phyloP scores from a whole-genome alignment of 2,113 vertebrate genomes.

The Passer montanus region DNA sequence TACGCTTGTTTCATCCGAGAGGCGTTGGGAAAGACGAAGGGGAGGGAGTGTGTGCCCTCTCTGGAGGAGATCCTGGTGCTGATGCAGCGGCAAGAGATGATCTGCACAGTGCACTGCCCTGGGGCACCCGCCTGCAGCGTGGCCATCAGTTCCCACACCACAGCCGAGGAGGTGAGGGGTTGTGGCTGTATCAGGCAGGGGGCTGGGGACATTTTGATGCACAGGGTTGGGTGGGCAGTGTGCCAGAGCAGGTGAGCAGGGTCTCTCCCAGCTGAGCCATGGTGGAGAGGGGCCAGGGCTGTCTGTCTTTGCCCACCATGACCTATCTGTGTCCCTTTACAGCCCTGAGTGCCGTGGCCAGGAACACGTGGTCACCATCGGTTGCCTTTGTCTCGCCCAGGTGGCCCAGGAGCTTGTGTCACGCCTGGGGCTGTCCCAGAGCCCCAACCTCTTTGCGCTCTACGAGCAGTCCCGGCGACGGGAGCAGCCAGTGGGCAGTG shows the following conservation, averaged over 20 bases:
- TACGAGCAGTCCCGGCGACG: slow-evolving; percentile 86
- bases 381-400: slow-evolving; percentile 71
- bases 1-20: slow-evolving; percentile 90
- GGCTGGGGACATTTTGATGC: rapidly evolving
- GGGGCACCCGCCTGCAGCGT: slow-evolving; percentile 85
- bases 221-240: background rate
- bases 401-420: slow-evolving; percentile 87
- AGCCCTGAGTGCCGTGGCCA: slow-evolving; percentile 41
- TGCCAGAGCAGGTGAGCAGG: background rate
- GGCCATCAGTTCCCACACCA: slow-evolving; percentile 93
- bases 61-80: slow-evolving; percentile 92
- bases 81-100: slow-evolving; percentile 86
- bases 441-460: slow-evolving; percentile 89
- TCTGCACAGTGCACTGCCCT: slow-evolving; percentile 87
- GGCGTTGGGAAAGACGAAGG: slow-evolving; percentile 86
- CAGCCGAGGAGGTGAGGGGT: slow-evolving; percentile 86
- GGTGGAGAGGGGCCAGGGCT: background rate
- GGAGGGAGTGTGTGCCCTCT: slow-evolving; percentile 89
- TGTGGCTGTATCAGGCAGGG: rapidly evolving
- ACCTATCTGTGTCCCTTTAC: slow-evolving; percentile 40
- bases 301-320: background rate
- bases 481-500: slow-evolving; percentile 84
- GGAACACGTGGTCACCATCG: slow-evolving; percentile 16
- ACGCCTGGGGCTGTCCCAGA: slow-evolving; percentile 87
- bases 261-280: background rate